Evolutionary conservation across 1,140 invertebrate species (phyloP).

Genomic region (Chymomyza costata): DNA sequence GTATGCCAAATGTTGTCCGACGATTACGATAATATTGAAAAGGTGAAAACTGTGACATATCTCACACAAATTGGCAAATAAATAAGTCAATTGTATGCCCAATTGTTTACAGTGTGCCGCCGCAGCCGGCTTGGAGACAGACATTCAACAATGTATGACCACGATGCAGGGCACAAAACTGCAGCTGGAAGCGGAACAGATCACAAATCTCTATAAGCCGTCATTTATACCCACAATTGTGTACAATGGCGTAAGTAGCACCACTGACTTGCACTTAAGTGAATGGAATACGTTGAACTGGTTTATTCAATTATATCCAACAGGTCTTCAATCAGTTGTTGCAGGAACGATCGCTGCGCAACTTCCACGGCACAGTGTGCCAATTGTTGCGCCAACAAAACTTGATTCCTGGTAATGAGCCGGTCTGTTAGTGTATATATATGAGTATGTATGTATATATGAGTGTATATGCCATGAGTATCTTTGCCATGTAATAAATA

Average conservation of each 20-base stretch:
- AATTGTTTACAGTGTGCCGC: conserved; percentile 78
- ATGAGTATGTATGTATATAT: too few relatives aligned
- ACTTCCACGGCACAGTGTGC: conserved; percentile 65
- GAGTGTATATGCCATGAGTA: too few relatives aligned
- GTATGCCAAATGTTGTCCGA: conserved; percentile 77
- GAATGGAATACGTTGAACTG: conserved; percentile 27
- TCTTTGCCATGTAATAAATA: not conserved
- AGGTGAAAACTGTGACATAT: conserved; percentile 27
- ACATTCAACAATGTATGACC: conserved; percentile 72
- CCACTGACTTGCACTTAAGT: too few relatives aligned
- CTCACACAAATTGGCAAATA: too few relatives aligned
- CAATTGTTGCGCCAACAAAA: conserved; percentile 48
- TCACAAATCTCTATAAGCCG: conserved; percentile 75
- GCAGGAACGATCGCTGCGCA: conserved; percentile 61
- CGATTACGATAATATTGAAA: conserved; percentile 44
- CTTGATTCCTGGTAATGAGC: conserved; percentile 23
- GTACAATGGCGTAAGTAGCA: conserved; percentile 75
- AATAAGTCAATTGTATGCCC: too few relatives aligned
- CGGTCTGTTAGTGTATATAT: conserved; percentile 52
- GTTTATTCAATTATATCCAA: conserved; percentile 38
- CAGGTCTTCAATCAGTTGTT: conserved; percentile 69
- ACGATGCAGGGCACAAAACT: conserved; percentile 75
- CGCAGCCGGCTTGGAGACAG: conserved; percentile 59
- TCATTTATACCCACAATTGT: conserved; percentile 79
- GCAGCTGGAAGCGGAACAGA: conserved; percentile 77